A percentile compares a stretch with the other conserved stretches of the same genome.
Evolutionary conservation across 2,113 vertebrate genomes (phyloP).

Genomic region (Aptenodytes forsteri): DNA sequence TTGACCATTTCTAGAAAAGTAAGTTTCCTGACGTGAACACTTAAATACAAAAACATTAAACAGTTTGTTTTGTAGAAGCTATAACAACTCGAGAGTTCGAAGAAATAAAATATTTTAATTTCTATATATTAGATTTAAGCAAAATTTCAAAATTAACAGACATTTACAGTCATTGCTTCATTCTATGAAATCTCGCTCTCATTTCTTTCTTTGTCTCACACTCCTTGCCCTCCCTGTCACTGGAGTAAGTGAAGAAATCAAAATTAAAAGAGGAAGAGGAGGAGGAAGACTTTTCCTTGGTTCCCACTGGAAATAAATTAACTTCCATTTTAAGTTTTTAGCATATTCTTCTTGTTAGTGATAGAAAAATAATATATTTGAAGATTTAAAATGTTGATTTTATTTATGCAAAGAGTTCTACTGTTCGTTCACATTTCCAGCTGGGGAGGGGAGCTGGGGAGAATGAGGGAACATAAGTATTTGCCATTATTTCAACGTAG

Average conservation of each 20-base stretch:
- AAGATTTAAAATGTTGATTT: background rate
- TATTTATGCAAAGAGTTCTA: background rate
- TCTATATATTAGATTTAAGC: background rate
- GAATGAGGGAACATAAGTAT: background rate
- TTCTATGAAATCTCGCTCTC: background rate
- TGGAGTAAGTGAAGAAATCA: background rate
- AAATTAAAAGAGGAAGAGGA: background rate
- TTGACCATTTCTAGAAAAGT: background rate
- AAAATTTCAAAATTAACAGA: background rate
- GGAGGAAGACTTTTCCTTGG: background rate
- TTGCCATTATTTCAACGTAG: background rate
- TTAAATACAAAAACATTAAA: background rate
- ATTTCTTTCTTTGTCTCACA: background rate
- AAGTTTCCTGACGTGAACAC: background rate
- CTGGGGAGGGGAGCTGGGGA: background rate
- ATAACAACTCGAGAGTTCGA: background rate
- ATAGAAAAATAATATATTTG: background rate
- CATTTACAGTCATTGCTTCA: background rate
- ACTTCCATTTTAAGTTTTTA: background rate
- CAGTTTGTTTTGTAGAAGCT: background rate
- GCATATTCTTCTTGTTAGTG: background rate
- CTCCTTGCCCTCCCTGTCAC: background rate
- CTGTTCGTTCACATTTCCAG: background rate
- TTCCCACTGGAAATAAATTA: background rate
- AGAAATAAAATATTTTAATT: background rate